Percentiles rank a stretch among this genome's conserved stretches.
phyloP scores from a whole-genome alignment of 1,140 invertebrate species.

The Drosophila ficusphila region DNA sequence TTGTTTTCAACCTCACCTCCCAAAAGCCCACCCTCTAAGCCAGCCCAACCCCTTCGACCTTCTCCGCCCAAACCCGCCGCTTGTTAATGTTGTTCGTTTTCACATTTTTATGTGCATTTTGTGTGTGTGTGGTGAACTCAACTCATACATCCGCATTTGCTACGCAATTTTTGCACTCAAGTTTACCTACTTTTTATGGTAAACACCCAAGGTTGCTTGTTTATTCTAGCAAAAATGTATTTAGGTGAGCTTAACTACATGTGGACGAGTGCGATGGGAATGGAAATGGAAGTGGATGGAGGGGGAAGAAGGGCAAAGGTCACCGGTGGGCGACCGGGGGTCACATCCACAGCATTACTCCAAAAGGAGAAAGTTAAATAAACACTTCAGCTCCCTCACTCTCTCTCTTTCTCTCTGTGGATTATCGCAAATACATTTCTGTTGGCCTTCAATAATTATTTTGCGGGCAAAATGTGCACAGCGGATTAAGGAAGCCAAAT shows the following conservation, averaged over 20 bases:
- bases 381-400: constrained; percentile 30
- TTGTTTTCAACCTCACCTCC: constrained; percentile 28
- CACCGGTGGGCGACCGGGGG: constrained; percentile 11
- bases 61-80: neutral
- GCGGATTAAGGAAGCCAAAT: constrained; percentile 45
- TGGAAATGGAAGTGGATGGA: constrained; percentile 6
- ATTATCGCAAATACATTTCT: constrained; percentile 27
- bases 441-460: constrained; percentile 38
- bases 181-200: constrained; percentile 83
- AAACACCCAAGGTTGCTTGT: constrained; percentile 82
- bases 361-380: constrained; percentile 38
- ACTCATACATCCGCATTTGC: constrained; percentile 48
- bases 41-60: constrained; percentile 14
- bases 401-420: neutral
- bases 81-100: constrained; percentile 66
- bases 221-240: constrained; percentile 83
- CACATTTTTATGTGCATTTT: constrained; percentile 80
- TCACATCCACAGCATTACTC: constrained; percentile 27
- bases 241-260: constrained; percentile 79
- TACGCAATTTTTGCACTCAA: constrained; percentile 82
- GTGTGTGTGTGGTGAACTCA: constrained; percentile 56
- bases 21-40: neutral
- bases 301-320: constrained; percentile 6
- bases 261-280: constrained; percentile 35
- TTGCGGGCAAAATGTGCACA: constrained; percentile 3